A percentile compares a stretch with the other conserved stretches of the same genome.
Conservation (phyloP, 1,140 invertebrate species). For the Heliconius melpomene region DNA sequence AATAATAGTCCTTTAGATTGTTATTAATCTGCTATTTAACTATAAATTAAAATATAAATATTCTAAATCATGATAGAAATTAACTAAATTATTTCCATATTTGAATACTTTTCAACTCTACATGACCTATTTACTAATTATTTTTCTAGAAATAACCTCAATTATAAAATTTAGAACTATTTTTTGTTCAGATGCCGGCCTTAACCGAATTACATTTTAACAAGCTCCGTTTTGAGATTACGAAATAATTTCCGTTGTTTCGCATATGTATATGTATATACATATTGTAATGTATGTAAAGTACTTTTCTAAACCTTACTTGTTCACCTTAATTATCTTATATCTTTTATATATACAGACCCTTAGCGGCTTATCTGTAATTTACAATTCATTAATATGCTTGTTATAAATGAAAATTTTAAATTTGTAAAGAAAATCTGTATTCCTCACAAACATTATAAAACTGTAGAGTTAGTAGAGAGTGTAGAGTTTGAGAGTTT, state of each 20-base stretch:
- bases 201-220: constrained; percentile 46
- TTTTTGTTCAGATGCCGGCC: constrained; percentile 31
- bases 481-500: too few species aligned
- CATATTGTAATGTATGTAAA: background rate
- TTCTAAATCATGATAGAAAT: background rate
- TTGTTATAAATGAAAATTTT: too few species aligned
- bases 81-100: background rate
- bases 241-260: constrained; percentile 33
- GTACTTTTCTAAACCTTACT: background rate
- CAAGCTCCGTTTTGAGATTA: constrained; percentile 33
- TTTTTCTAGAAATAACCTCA: background rate
- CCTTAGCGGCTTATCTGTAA: too few species aligned
- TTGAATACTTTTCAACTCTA: background rate
- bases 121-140: background rate
- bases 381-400: too few species aligned
- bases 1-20: too few species aligned
- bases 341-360: too few species aligned
- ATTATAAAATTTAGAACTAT: constrained; percentile 21
- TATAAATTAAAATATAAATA: too few species aligned
- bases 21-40: too few species aligned
- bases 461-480: too few species aligned
- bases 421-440: too few species aligned
- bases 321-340: background rate
- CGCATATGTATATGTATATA: background rate
- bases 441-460: too few species aligned